Base-by-base conservation (phyloP, 1,140 invertebrate genomes). In the Drosophila setifemur region DNA sequence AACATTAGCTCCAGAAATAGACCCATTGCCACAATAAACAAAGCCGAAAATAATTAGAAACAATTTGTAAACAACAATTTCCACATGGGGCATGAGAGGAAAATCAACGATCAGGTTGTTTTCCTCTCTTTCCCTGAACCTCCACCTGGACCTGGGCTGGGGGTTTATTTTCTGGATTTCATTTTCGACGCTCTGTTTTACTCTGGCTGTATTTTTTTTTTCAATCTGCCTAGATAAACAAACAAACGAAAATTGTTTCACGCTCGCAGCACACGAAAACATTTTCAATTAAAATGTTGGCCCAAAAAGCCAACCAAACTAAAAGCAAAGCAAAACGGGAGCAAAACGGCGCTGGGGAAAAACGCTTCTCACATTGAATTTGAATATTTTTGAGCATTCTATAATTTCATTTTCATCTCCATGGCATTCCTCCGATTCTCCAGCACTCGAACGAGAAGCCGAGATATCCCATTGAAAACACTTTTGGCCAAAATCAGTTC, bases 251-350 rank as follows among this genome's bases (percentile, higher is more conserved):
- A 83, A 83, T 85, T 79, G 70, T 73, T 85, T 79, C 74, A 85
- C 68, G 77, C 77, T 82, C 69, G 60, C 61, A 83, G 77, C 77
- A 82, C 79, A 83, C 81, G 66, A 85, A 86, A 83, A 83, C 76
- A 78, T 85, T 83, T 85, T 72, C 79, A 78, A 83, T 78, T 78
- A 58, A 63, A 79, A 63, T 74, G 50, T 40, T 63, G 61, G 33
- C 47, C 33, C 55, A 63, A 52, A 64, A 66, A 66, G 11, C 42
- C 43, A 73, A 33, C 25, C 44, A 37, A 54, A 64, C 25, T 14
- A 43, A 44, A 55, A 37, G 28, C 25, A 21, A 16, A 50, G 69
- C 31, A 39, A 14, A 48, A 23, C 25, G 16, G 21, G 21, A 5
- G 21, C 21, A 23, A 2, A 23, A 5, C 21, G n/a, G 2, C 4